Conservation (phyloP, 2,113 vertebrate species). For the Prionailurus bengalensis region DNA sequence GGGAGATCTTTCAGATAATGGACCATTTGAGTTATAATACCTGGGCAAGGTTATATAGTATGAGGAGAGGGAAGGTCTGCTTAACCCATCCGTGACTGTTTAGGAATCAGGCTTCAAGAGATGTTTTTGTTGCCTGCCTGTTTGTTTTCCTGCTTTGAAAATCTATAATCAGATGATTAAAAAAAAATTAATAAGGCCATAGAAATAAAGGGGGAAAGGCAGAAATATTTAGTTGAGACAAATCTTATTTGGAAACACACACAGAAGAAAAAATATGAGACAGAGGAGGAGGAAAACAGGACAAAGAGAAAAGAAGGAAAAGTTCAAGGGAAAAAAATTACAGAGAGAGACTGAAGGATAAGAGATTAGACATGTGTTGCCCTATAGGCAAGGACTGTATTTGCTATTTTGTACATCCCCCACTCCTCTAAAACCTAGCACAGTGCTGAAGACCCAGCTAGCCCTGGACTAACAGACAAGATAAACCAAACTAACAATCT, state of each 20-base stretch:
- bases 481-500: slow-evolving; percentile 24
- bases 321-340: background rate
- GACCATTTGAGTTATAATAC: background rate
- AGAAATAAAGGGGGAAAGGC: background rate
- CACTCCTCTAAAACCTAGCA: background rate
- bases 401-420: background rate
- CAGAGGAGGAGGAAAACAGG: background rate
- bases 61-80: background rate
- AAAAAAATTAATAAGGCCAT: background rate
- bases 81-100: background rate
- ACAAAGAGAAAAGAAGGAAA: background rate
- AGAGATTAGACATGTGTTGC: background rate
- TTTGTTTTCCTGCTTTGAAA: slow-evolving; percentile 35
- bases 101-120: background rate
- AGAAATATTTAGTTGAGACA: background rate
- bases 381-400: background rate
- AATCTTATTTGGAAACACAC: slow-evolving; percentile 31
- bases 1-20: background rate
- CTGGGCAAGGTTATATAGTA: background rate
- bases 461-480: background rate
- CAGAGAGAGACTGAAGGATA: background rate
- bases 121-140: background rate
- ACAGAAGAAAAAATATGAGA: background rate
- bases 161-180: background rate
- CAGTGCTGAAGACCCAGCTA: background rate